Evolutionary conservation across 2,113 vertebrate genomes (phyloP).

Genomic region (Eudyptes chrysolophus): DNA sequence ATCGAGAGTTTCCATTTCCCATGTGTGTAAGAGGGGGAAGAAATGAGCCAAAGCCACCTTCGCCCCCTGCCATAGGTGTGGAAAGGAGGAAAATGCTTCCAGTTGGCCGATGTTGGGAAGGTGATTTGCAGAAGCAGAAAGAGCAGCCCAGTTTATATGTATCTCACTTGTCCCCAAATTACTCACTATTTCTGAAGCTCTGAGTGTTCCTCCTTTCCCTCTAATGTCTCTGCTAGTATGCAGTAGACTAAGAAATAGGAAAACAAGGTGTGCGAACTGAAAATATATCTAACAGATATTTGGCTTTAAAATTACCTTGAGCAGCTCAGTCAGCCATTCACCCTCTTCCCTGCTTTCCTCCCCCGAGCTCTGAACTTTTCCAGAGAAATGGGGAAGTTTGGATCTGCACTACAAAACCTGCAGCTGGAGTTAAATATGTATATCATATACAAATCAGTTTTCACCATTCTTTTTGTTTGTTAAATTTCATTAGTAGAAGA

Average conservation of each 20-base stretch:
- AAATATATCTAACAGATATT: not conserved
- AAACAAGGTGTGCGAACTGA: not conserved
- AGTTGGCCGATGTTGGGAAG: not conserved
- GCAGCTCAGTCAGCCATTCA: not conserved
- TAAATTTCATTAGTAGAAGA: not conserved
- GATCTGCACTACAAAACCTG: not conserved
- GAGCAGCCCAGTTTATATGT: too few relatives aligned
- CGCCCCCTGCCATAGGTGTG: fast-evolving
- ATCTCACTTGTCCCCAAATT: not conserved
- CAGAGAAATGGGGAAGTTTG: not conserved
- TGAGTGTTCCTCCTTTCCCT: not conserved
- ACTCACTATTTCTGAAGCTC: not conserved
- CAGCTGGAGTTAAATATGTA: not conserved
- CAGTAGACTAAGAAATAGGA: not conserved
- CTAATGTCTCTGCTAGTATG: not conserved
- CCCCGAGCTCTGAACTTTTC: not conserved
- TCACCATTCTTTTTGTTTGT: not conserved
- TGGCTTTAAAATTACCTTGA: not conserved
- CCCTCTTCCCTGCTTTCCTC: not conserved
- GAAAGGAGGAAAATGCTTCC: not conserved
- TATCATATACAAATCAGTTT: not conserved
- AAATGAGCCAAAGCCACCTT: not conserved
- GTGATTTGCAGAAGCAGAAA: not conserved
- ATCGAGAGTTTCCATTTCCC: not conserved
- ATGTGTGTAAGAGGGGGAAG: not conserved